Base-by-base conservation (phyloP, 2,113 vertebrate genomes). In the Seriola rivoliana region DNA sequence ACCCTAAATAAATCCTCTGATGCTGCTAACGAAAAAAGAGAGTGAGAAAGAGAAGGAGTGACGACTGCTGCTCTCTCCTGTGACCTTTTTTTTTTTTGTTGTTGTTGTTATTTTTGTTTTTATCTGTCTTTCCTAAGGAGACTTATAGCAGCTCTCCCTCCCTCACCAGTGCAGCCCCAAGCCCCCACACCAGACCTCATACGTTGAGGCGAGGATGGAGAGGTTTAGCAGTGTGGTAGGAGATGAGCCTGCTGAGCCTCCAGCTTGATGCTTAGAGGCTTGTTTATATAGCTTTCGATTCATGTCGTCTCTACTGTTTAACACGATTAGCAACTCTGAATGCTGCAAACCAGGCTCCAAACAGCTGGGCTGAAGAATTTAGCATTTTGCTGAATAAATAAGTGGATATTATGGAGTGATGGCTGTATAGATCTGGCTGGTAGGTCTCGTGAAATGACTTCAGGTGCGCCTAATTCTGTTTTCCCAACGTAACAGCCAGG, bases 301-400 rank as follows among this genome's bases (percentile, higher is more conserved):
- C 76, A 67, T 78, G 81, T 89, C 83, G 68, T 65, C 32, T 82
- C 70, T 64, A 23, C 81, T 88, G 81, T 88, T 93, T 88, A 91
- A 90, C 80, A 66, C 10, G 81, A 92, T 93, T 91, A 92, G 84
- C 66, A 55, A 84, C 75, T 72, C 75, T 82, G 86, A 89, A 82
- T 59, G 54, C 79, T 4, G 48, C 84, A 72, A 84, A 88, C 71
- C 76, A 81, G 75, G 81, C 57, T 5, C 60, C 57, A 50, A 29
- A 67, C 63, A 42, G 72, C 77, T 52, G 81, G 12, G 60, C 79
- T 70, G 12, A 67, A 63, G 70, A 84, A 72, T 74, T 69, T 82
- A n/a, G 79, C 65, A 60, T 89, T 87, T 73, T 64, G 44, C 66
- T 85, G 80, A 81, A 84, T 80, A 82, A 85, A 88, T 89, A 78